These are phyloP conservation scores for Cartodere bifasciata DNA, from an alignment of 2,888 invertebrate species.

Conservation along the genomic window DNA sequence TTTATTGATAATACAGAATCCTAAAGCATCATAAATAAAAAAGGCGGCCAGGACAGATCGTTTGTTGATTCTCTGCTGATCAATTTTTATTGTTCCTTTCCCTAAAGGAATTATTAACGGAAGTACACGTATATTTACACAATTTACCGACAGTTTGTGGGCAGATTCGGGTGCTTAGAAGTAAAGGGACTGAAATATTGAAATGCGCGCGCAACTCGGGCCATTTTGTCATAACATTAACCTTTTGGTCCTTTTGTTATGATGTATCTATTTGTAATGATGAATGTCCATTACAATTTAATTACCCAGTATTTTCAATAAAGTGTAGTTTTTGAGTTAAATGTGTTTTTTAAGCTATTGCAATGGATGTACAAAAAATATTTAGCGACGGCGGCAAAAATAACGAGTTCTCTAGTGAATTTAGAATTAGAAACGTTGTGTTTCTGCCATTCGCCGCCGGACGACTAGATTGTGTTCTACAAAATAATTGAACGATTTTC, in stretches of 20 bases:
- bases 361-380: constrained; percentile 11
- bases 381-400: constrained; percentile 9
- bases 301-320: constrained; percentile 19
- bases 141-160: no score
- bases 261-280: constrained; percentile 33
- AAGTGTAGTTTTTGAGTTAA: constrained; percentile 13
- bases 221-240: constrained; percentile 39
- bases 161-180: no score
- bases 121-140: no score
- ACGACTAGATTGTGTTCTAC: constrained; percentile 15
- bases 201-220: constrained; percentile 31
- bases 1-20: no score
- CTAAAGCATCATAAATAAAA: no score
- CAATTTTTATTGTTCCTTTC: no score
- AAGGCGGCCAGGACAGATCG: no score
- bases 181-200: no score
- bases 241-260: constrained; percentile 39
- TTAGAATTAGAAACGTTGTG: constrained; percentile 6
- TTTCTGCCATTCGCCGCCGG: constrained; percentile 14
- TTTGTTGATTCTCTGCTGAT: no score
- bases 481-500: constrained; percentile 22
- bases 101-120: no score
- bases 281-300: constrained; percentile 29
- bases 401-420: constrained; percentile 13
- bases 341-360: constrained; percentile 7